phyloP scores from a whole-genome alignment of 2,797 vertebrate genomes.

The Parambassis ranga region DNA sequence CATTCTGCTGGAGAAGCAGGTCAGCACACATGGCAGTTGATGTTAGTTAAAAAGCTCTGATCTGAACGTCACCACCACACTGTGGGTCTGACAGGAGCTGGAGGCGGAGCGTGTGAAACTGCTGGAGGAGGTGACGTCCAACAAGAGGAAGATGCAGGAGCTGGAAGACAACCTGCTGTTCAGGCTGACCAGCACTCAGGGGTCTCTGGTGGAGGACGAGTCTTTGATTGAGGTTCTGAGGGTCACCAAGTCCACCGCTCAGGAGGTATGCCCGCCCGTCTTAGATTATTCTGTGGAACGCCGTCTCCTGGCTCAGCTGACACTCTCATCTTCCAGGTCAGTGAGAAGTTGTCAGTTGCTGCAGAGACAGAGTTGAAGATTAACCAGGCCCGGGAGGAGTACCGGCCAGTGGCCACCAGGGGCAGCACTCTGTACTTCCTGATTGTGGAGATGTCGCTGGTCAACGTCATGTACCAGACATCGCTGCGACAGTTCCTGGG shows the following conservation, averaged over 20 bases:
- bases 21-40: neutral
- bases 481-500: constrained; percentile 85
- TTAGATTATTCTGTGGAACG: too few relatives aligned
- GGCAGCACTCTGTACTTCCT: constrained; percentile 90
- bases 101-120: constrained; percentile 86
- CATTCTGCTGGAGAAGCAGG: constrained; percentile 86
- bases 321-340: constrained; percentile 56
- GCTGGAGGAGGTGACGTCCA: constrained; percentile 84
- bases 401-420: constrained; percentile 84
- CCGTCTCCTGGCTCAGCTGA: too few relatives aligned
- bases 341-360: constrained; percentile 77
- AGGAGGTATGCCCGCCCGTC: constrained; percentile 75
- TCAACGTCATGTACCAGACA: constrained; percentile 90
- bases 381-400: constrained; percentile 86
- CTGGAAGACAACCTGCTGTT: constrained; percentile 87
- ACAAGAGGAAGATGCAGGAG: constrained; percentile 88
- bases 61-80: neutral
- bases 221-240: constrained; percentile 85
- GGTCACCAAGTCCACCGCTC: constrained; percentile 84
- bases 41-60: too few relatives aligned
- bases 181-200: constrained; percentile 84
- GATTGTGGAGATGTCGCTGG: constrained; percentile 88
- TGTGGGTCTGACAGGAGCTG: constrained; percentile 80
- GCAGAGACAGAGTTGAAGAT: constrained; percentile 78
- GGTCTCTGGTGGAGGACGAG: constrained; percentile 86